Base-by-base conservation (phyloP, 2,888 invertebrate genomes). In the Dromius quadrimaculatus region DNA sequence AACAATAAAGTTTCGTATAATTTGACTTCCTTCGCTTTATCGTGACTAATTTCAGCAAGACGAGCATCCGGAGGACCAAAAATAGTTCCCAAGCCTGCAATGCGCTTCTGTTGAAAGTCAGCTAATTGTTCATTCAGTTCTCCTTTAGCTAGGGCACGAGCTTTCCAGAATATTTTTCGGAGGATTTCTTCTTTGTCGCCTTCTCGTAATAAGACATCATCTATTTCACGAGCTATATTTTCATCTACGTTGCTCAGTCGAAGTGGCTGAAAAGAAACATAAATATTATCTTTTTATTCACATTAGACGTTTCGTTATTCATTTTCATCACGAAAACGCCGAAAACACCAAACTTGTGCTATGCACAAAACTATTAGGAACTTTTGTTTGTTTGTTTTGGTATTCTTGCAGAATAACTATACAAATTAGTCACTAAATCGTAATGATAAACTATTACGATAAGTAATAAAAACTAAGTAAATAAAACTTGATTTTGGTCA, bases 121-220 rank as follows among this genome's bases (percentile, higher is more conserved):
- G 88, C 88, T 61, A 97, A 84, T 77, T 92, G 92, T 76, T 90
- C 90, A 63, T 90, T 88, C 61, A 96, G 84, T 80, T 94, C 94
- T 75, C 92, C 92, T 78, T 92, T 91, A 3, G 95, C 94, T 76
- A 91, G 89, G 74, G 89, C 88, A 36, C 97, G 87, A 61, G 97
- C 95, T 78, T 95, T 94, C 84, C 92, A 90, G 82, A 98, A 98
- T 73, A 94, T 93, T 81, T 91, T 91, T 68, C 95, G 87, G 63
- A 97, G 85, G 74, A 92, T 89, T 80, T 96, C 96, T 78, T 96
- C 97, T 79, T 95, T 95, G 77, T 96, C 95, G 76, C 88, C 89
- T 81, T 95, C 94, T 76, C 90, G 89, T 71, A 89, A 87, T 77
- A 97, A 85, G 23, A 92, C 92, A 77, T 93, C 92, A 81, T 97